Base-by-base conservation (phyloP, 2,888 invertebrate genomes). In the Orchesella flavescens region DNA sequence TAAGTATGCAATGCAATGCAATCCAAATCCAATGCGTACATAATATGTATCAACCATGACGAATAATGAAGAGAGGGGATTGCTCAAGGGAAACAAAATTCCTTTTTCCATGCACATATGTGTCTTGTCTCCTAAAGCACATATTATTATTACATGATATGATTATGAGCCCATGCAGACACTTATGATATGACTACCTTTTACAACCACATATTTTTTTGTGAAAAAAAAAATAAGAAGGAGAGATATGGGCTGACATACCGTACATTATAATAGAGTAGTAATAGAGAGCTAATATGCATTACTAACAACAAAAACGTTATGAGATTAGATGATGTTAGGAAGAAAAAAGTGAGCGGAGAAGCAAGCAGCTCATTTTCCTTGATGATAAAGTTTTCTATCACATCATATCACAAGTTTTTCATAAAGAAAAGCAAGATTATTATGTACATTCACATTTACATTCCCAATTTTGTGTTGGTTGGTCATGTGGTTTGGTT, bases 31-130 rank as follows among this genome's bases (percentile, higher is more conserved):
- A n/a, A n/a, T 57, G n/a, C n/a, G 57, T 10, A n/a, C 24, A 61
- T 10, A 57, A 19, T 57, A 10, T 3, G 19, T 19, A 61, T 61
- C 61, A 24, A 46, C 66, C 66, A 66, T 66, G 46, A 66, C 46
- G 66, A 66, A 66, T 34, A 15, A 13, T 12, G 10, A 12, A 2
- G 53, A n/a, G 10, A 7, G n/a, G 19, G 12, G 13, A 61, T 61
- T 49, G 69, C 69, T 69, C 69, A 69, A 69, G 69, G 69, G 69
- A 68, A 61, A 61, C 19, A 69, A 69, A 69, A 69, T 68, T 46
- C 21, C 46, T 13, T 63, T 10, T 68, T 53, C 53, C 69, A 69
- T 66, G 59, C 59, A 13, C 17, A 13, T 15, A 7, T 59, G 49
- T 53, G 44, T 19, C 69, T 23, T 69, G 69, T 69, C 66, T 66